Percentiles rank a stretch among this genome's conserved stretches.
Evolutionary conservation across 2,797 vertebrate genomes (phyloP).

Genomic region (Apogon hyalosoma): DNA sequence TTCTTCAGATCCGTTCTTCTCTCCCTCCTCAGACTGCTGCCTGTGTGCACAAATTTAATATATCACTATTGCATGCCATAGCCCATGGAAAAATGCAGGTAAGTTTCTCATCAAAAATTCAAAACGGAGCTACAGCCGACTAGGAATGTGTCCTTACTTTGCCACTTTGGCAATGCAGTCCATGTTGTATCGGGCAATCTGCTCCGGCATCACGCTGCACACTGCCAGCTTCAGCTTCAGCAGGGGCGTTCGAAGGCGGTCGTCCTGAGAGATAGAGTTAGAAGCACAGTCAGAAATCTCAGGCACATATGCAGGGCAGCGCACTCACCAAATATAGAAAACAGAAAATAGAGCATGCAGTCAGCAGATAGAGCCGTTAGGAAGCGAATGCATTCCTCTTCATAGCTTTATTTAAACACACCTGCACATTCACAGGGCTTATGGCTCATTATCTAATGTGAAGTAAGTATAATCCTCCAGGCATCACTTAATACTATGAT

Average conservation of each 20-base stretch:
- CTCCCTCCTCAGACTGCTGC: slow-evolving; percentile 92
- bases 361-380: slow-evolving; percentile 8
- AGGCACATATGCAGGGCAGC: background rate
- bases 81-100: background rate
- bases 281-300: slow-evolving; percentile 18
- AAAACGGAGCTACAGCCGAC: background rate
- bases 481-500: background rate
- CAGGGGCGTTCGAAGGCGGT: slow-evolving; percentile 92
- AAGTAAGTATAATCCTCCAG: background rate
- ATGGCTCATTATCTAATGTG: background rate
- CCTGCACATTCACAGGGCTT: background rate
- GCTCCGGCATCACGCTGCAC: slow-evolving; percentile 95
- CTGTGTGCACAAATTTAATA: slow-evolving; percentile 66
- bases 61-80: background rate
- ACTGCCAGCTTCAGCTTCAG: slow-evolving; percentile 96
- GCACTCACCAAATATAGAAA: slow-evolving; percentile 38
- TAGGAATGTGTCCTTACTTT: slow-evolving; percentile 82
- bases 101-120: too few relatives aligned
- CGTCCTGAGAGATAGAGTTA: slow-evolving; percentile 84
- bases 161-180: slow-evolving; percentile 96
- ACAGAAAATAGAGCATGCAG: background rate
- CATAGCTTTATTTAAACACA: slow-evolving; percentile 4
- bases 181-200: slow-evolving; percentile 95
- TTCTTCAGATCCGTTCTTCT: slow-evolving; percentile 95
- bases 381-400: slow-evolving; percentile 1